Conservation (phyloP, 1,140 invertebrate species). For the Nephotettix cincticeps region DNA sequence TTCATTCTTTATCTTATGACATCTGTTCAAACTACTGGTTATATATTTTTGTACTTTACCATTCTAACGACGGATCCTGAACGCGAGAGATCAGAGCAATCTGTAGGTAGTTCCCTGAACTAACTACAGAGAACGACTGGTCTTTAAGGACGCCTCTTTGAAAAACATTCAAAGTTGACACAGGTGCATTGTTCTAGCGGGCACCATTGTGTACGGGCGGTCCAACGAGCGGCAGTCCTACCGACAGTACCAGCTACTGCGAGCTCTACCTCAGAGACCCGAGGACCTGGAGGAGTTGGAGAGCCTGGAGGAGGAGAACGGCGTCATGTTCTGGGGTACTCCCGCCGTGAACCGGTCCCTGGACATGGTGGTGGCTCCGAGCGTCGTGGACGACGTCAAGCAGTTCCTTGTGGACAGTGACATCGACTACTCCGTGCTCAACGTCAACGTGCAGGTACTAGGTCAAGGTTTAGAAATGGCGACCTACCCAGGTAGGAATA, state of each 20-base stretch:
- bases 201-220: background rate
- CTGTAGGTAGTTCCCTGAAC: too few relatives aligned
- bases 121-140: too few relatives aligned
- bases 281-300: constrained; percentile 38
- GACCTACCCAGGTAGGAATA: too few relatives aligned
- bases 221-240: constrained; percentile 21
- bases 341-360: constrained; percentile 58
- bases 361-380: constrained; percentile 69
- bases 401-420: constrained; percentile 60
- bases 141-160: too few relatives aligned
- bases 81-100: too few relatives aligned
- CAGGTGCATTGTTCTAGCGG: background rate
- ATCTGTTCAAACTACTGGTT: too few relatives aligned
- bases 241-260: constrained; percentile 34
- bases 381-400: constrained; percentile 60
- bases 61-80: too few relatives aligned
- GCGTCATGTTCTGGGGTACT: constrained; percentile 56
- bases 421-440: constrained; percentile 65
- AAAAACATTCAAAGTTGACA: too few relatives aligned
- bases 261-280: constrained; percentile 27
- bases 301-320: constrained; percentile 47
- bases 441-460: constrained; percentile 69
- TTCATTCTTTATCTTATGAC: too few relatives aligned
- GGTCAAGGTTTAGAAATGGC: too few relatives aligned
- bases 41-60: too few relatives aligned